These are phyloP conservation scores for Meriones psammophilus DNA, from an alignment of 2,797 vertebrate species.

Conservation along the genomic window DNA sequence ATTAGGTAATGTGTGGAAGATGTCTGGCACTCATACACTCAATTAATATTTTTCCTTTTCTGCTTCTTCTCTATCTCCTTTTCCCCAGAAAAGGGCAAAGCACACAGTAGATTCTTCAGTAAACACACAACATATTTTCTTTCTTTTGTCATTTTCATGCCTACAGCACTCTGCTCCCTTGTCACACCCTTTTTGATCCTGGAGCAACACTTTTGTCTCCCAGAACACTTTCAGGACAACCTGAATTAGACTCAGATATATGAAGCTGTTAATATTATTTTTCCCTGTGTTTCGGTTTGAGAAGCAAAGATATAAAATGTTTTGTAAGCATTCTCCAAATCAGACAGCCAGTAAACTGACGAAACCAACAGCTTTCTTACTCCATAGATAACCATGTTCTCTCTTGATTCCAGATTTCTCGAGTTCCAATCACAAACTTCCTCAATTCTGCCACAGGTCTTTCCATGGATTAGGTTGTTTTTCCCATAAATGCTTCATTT, in stretches of 20 bases:
- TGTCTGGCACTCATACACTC: not conserved
- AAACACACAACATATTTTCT: not conserved
- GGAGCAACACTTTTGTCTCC: not conserved
- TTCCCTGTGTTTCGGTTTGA: not conserved
- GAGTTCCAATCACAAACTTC: not conserved
- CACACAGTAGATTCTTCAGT: not conserved
- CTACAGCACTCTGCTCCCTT: not conserved
- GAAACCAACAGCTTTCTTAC: not conserved
- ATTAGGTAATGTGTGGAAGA: constrained; percentile 54
- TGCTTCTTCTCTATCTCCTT: not conserved
- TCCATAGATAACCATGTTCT: not conserved
- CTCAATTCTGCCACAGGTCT: not conserved
- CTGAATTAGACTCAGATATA: not conserved
- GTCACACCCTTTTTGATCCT: not conserved
- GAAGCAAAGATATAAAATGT: constrained; percentile 30
- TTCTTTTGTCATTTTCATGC: not conserved
- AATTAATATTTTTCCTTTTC: not conserved
- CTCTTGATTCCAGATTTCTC: not conserved
- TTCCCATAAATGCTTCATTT: constrained; percentile 58
- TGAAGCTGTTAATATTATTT: not conserved
- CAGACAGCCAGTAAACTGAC: not conserved
- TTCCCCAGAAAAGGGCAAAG: not conserved
- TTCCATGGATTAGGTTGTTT: constrained; percentile 29
- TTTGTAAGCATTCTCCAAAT: constrained; percentile 2
- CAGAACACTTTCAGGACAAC: not conserved